Evolutionary conservation across 2,888 invertebrate species (phyloP), one percentile per base, ranked within the genome.

Genomic region (Caradrina kadenii): DNA sequence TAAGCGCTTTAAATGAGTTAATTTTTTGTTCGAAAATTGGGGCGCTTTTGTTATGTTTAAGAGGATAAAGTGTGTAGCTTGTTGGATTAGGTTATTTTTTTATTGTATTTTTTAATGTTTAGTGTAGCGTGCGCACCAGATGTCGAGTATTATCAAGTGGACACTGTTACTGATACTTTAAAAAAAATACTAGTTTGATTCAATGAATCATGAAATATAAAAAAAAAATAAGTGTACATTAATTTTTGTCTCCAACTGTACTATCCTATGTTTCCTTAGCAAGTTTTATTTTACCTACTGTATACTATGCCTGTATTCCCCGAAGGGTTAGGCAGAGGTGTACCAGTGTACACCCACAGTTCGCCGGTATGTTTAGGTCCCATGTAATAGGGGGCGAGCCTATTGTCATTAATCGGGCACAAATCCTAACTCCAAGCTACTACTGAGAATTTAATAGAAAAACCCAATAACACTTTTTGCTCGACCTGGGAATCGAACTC

Each of bases 1-100:
- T 74, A 82, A 80, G 76, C 67, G 58, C 69, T 58, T 80, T 68
- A 68, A 81, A 81, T 81, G 65, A 70, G 49, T 73, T 70, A 63
- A 63, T 77, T 80, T 75, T 76, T 69, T 66, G 45, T 17, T 22
- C 49, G 45, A 71, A 66, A 53, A 48, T 55, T 59, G 50, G 79
- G 68, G 80, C 54, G 63, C 69, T 61, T 64, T 80, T 80, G 65
- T 76, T 61, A 39, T 31, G 54, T 73, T 76, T 63, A n/a, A 52
- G 26, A 52, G 75, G 58, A 35, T 65, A 22, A 53, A 63, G 61
- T 60, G 7, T 55, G 69, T 56, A 21, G 15, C 50, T 48, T 39
- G 31, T 50, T 54, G 53, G 48, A 42, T 63, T 69, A 17, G 5
- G 3, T 8, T 58, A 45, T 17, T 19, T 50, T 56, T 55, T 54